Evolutionary conservation across 2,888 invertebrate genomes (phyloP), one percentile per base, ranked within the genome.

Genomic region (Hemaris fuciformis): DNA sequence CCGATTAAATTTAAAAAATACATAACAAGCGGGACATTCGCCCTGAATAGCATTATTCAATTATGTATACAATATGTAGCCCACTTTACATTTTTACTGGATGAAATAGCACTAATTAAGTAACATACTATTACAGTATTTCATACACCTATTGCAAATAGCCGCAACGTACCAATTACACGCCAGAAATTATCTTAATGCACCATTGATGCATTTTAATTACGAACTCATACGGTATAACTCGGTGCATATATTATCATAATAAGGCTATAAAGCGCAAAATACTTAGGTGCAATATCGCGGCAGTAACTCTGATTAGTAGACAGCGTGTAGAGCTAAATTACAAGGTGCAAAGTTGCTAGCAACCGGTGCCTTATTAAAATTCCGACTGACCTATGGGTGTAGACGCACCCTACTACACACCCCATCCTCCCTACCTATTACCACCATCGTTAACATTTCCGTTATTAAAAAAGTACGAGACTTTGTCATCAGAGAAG

Each of bases 401-500:
- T 60, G 60, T 57, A 48, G 63, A 69, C 61, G 62, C 66, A 65
- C 31, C 53, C 53, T 53, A 48, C 68, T 72, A 59, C 56, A 53
- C 73, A 65, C 65, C 68, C 69, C 74, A 63, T 73, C 72, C 73
- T 68, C 77, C 73, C 68, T 65, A 63, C 73, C 77, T 72, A 79
- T 76, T 76, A 72, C 79, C 76, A 67, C 75, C 79, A 75, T 83
- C 86, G 85, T 86, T 88, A 91, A 89, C 88, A 88, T 89, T 90
- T 86, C 86, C 88, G 87, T 91, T 93, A 92, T 93, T 93, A 93
- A 93, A 93, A 93, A 93, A 92, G 90, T 92, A 89, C 83, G 87
- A 79, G 87, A 87, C 89, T 90, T 90, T 91, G 90, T 91, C 92
- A 91, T 90, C 90, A 88, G 85, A 81, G 84, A 87, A 89, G 86